Base-by-base conservation (phyloP, 2,797 vertebrate species). In the Anableps anableps region DNA sequence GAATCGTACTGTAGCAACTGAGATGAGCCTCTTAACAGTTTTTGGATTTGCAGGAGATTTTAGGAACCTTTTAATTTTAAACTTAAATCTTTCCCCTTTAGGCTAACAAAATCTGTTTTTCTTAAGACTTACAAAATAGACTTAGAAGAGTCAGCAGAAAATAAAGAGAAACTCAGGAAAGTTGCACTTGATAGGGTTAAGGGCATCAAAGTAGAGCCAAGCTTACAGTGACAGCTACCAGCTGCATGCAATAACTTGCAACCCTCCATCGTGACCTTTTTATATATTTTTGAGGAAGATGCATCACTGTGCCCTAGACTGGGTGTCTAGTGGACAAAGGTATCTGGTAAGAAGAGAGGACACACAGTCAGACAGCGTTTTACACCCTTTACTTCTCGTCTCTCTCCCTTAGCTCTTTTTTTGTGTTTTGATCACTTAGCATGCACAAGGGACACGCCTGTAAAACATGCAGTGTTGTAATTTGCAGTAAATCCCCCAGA, bases 301-400 rank as follows among this genome's bases (percentile, higher is more conserved):
- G 83, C 81, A 50, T 81, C 64, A 31, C 77, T 82, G 80, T 84
- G 75, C 76, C 81, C 73, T 80, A 85, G 79, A 64, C 83, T 72
- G 77, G 76, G 88, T 80, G 85, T 92, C 85, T 90, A 83, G 74
- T 64, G 81, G 88, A 89, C 68, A 80, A 88, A 81, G 74, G 84
- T 89, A 90, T 93, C 89, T 83, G 79, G 94, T 92, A 94, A 95
- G 88, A 90, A 87, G 91, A 94, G 91, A 94, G 84, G 82, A 88
- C 36, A 36, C 58, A 47, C 86, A 86, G 91, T 89, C 94, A 95
- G 94, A 95, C 93, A 80, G 91, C 94, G 79, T 95, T 96, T 95
- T 94, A 95, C 92, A 94, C 89, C 89, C 86, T 88, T 60, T 91
- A 90, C 86, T 86, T 85, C 85, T 78, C n/a, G 81, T 89, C 92